Base-by-base conservation (phyloP, 2,888 invertebrate genomes). In the Serrognathus titanus region DNA sequence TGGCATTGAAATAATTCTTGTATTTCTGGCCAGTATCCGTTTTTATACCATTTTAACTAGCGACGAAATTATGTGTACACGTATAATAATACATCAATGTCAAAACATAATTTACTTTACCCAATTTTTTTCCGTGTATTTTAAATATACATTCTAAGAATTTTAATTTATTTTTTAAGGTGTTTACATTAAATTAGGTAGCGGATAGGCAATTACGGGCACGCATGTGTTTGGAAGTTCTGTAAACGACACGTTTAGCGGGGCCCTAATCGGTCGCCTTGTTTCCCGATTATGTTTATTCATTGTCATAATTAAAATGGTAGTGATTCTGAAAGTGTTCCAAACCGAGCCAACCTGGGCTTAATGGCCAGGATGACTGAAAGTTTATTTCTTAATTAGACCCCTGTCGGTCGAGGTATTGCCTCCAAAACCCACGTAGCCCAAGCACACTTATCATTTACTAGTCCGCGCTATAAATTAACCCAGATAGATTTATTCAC, bases 361-460 rank as follows among this genome's bases (percentile, higher is more conserved):
- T 48, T 56, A 58, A 58, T 58, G 51, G 47, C 51, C 46, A 54
- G 47, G 58, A 56, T 55, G 43, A 58, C 55, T 55, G 52, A 58
- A 59, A 57, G 36, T 54, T 61, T 59, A 61, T 59, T 59, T 61
- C 61, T 61, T 59, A 61, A 61, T 61, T 61, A 61, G 61, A 61
- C 61, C 61, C 61, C 61, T 48, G 61, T 61, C 38, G 61, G 45
- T 40, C 43, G 39, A 13, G 48, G 53, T 54, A 53, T 58, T 49
- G 54, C 12, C 39, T 12, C 45, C 54, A 46, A 58, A 53, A 51
- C 58, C 54, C 54, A 58, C 58, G 51, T 45, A 53, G 39, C 46
- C 16, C 46, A 31, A 31, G 24, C 24, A 31, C 49, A 51, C 58
- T 50, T 53, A 57, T 48, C 50, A 48, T 53, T 51, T 36, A 20